Evolutionary conservation across 2,797 vertebrate species (phyloP).

Genomic region (Danio aesculapii): DNA sequence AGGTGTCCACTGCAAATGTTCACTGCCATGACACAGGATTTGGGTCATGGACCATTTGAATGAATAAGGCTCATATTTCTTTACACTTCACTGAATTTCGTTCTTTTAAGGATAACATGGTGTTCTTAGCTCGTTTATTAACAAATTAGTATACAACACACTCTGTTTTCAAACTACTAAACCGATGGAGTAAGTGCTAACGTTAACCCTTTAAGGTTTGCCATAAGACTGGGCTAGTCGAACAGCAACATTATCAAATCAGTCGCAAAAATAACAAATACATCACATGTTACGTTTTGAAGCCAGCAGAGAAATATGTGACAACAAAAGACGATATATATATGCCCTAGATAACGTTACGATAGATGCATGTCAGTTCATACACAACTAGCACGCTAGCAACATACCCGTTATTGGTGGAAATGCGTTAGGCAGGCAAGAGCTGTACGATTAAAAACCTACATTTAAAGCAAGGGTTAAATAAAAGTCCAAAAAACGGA

Average conservation of each 20-base stretch:
- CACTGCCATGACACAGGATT: constrained; percentile 32
- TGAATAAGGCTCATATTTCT: constrained; percentile 16
- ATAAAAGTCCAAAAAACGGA: background rate
- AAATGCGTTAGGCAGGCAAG: constrained; percentile 9
- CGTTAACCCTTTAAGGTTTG: constrained; percentile 21
- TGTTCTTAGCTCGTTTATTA: background rate
- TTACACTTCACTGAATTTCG: constrained; percentile 3
- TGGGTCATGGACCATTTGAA: constrained; percentile 23
- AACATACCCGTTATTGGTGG: constrained; percentile 44
- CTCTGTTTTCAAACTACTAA: background rate
- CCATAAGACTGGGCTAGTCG: background rate
- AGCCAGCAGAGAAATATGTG: background rate
- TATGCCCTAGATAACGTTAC: background rate
- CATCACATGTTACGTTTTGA: background rate
- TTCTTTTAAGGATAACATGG: background rate
- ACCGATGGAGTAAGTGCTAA: constrained; percentile 22
- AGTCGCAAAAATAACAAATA: background rate
- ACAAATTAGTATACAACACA: background rate
- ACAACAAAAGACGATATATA: background rate
- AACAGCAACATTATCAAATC: background rate
- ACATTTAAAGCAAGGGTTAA: constrained; percentile 25
- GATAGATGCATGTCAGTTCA: constrained; percentile 2
- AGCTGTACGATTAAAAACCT: constrained; percentile 12
- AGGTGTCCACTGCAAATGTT: constrained; percentile 8
- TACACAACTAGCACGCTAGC: constrained; percentile 32